Evolutionary conservation across 1,140 invertebrate species (phyloP).

Genomic region (Thaumetopoea pityocampa): DNA sequence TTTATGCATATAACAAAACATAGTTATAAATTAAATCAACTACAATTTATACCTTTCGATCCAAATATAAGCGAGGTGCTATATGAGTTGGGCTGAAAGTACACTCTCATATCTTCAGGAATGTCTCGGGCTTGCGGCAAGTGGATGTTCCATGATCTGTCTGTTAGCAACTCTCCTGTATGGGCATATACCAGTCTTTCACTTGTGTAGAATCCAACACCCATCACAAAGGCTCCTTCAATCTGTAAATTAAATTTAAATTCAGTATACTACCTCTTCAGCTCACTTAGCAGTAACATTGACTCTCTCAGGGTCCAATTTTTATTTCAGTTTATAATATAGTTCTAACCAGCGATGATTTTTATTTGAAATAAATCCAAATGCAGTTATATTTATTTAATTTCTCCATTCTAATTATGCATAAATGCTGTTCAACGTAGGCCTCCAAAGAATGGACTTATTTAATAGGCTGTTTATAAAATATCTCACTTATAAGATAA

Average conservation of each 20-base stretch:
- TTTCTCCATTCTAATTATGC: too few relatives aligned
- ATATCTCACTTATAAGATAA: background rate
- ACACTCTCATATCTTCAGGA: constrained; percentile 86
- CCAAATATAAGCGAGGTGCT: constrained; percentile 82
- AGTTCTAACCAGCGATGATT: too few relatives aligned
- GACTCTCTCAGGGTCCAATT: too few relatives aligned
- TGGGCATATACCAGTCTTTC: constrained; percentile 83
- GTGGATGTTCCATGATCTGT: constrained; percentile 90
- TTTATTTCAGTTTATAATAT: background rate
- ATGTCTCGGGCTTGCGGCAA: constrained; percentile 88
- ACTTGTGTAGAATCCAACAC: constrained; percentile 84
- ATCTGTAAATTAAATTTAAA: constrained; percentile 30
- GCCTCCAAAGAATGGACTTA: too few relatives aligned
- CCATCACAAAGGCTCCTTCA: constrained; percentile 91
- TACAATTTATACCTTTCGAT: constrained; percentile 88
- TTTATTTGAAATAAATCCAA: too few relatives aligned
- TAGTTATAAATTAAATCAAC: background rate
- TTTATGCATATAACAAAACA: constrained; percentile 1
- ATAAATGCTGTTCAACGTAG: too few relatives aligned
- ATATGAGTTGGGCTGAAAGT: constrained; percentile 81
- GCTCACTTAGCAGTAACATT: too few relatives aligned
- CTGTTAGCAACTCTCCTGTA: constrained; percentile 82
- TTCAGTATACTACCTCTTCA: too few relatives aligned
- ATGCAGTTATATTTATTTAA: too few relatives aligned
- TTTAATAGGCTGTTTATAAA: too few relatives aligned